Base-by-base conservation (phyloP, 1,140 invertebrate genomes). In the Drosophila pruinosa region DNA sequence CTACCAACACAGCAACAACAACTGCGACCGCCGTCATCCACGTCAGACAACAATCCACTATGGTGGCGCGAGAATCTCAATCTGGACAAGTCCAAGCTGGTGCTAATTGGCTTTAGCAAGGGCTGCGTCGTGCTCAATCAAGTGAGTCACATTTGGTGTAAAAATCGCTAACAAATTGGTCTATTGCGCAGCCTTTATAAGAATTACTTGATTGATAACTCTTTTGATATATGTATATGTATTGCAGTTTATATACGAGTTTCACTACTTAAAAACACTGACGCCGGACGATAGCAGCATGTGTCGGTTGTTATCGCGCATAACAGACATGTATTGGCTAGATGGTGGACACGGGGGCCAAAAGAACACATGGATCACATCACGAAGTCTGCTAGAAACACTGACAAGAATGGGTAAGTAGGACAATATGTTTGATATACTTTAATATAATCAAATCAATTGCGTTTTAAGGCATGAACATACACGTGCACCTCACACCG, bases 51-150 rank as follows among this genome's bases (percentile, higher is more conserved):
- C 43, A 91, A 91, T 90, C 90, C 89, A 0, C 50, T 91, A 17
- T 92, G 92, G 92, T 92, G 92, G 92, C 75, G 89, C 17, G 90
- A 92, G 52, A 91, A 91, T 74, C 72, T 92, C n/a, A 88, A 92
- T 82, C 80, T 93, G 31, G 91, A 93, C 59, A 90, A 92, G 70
- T 89, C 89, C 15, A 92, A 93, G 53, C 89, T 96, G 59, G 93
- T 92, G 45, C 89, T 97, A 57, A 93, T 97, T 70, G 97, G 96
- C 1, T 98, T 98, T 91, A 98, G 97, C 91, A 98, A 98, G 93
- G 97, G 97, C 36, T 97, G 96, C 92, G 96, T 97, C 39, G 97
- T 98, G 54, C 93, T 98, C 57, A 98, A 98, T 93, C 97, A 98
- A 90, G 91, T 91, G 86, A 91, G 90, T 91, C 71, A 34, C 50